A percentile compares a stretch with the other conserved stretches of the same genome.
These are phyloP conservation scores for Plebejus anna DNA, from an alignment of 2,888 invertebrate genomes.

Conservation along the genomic window DNA sequence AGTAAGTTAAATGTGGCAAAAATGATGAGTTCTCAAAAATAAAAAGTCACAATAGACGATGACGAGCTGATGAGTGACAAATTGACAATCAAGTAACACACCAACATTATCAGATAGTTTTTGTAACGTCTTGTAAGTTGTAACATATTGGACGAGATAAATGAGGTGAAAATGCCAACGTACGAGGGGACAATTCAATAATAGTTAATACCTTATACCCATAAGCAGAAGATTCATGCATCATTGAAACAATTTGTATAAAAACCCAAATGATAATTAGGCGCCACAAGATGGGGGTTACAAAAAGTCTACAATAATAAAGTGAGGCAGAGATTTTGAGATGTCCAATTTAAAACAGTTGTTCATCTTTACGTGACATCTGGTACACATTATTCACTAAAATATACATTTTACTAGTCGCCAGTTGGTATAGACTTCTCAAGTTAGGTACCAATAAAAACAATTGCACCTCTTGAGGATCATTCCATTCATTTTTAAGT, in stretches of 20 bases:
- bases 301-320: not conserved
- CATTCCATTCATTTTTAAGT: conserved; percentile 1
- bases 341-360: not conserved
- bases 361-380: not conserved
- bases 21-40: not conserved
- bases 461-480: conserved; percentile 1
- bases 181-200: not conserved
- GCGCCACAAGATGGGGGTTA: not conserved
- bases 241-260: not conserved
- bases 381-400: not conserved
- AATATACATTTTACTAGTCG: not conserved
- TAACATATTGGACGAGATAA: too few species aligned
- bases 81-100: not conserved
- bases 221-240: not conserved
- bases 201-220: too few species aligned
- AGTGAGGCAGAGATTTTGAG: not conserved
- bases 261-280: not conserved
- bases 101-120: too few species aligned
- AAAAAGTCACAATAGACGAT: not conserved
- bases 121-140: too few species aligned
- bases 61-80: not conserved
- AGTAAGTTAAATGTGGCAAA: not conserved
- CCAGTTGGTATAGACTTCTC: not conserved
- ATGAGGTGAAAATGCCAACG: too few species aligned
- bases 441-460: not conserved